phyloP scores from a whole-genome alignment of 2,797 vertebrate genomes.

The Phoebastria nigripes region DNA sequence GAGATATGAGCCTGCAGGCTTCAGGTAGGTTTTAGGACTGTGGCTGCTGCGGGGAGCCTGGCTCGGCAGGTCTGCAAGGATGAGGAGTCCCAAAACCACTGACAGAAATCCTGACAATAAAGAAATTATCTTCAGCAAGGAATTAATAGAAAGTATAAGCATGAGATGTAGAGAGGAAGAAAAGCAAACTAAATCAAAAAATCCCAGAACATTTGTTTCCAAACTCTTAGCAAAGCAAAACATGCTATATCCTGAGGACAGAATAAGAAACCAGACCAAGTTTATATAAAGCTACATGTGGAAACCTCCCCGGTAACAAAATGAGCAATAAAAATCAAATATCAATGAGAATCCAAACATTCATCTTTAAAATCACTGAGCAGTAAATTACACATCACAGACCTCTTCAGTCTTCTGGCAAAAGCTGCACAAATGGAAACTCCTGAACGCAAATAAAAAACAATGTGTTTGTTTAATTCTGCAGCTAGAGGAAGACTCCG shows the following conservation, averaged over 20 bases:
- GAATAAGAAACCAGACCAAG: background rate
- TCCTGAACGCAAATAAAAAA: background rate
- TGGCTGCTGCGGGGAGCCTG: background rate
- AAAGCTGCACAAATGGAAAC: conserved; percentile 15
- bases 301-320: conserved; percentile 21
- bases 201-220: background rate
- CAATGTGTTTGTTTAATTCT: conserved; percentile 21
- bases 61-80: background rate
- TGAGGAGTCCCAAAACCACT: background rate
- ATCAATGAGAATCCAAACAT: conserved; percentile 36
- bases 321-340: conserved; percentile 28
- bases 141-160: background rate
- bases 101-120: background rate
- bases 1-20: background rate
- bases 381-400: conserved; percentile 25
- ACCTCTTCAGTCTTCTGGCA: conserved; percentile 18
- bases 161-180: background rate
- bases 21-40: background rate
- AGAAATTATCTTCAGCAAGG: background rate
- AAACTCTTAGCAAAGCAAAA: background rate
- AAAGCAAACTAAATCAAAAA: background rate
- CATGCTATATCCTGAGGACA: background rate
- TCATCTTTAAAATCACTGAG: conserved; percentile 34
- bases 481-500: background rate
- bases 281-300: conserved; percentile 25